Percentiles rank a stretch among this genome's conserved stretches.
Conservation (phyloP, 2,113 vertebrate genomes). For the Panthera tigris region DNA sequence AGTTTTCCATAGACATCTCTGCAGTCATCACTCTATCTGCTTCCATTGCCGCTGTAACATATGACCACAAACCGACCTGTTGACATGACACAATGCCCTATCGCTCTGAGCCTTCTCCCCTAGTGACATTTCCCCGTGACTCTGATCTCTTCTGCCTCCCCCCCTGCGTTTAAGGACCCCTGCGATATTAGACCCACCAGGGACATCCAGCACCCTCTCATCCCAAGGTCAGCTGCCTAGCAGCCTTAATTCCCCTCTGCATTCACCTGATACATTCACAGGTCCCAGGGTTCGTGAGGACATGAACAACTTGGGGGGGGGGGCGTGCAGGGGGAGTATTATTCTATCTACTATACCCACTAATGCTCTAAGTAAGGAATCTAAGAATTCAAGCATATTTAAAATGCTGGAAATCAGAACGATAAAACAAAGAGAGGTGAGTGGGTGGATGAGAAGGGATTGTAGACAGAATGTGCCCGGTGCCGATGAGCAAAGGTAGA, state of each 20-base stretch:
- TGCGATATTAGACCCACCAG: neutral
- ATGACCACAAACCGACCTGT: neutral
- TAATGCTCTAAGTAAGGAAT: neutral
- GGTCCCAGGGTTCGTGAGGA: neutral
- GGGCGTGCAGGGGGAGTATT: too few species aligned
- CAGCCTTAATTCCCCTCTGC: neutral
- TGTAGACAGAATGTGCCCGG: accelerated
- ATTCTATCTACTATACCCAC: neutral
- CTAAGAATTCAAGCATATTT: neutral
- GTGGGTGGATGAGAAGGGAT: accelerated
- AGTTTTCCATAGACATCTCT: neutral
- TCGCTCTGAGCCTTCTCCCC: neutral
- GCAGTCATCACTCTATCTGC: neutral
- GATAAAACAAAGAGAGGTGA: neutral
- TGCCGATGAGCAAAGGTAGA: neutral
- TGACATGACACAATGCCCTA: neutral
- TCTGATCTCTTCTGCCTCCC: neutral
- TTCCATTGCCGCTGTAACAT: neutral
- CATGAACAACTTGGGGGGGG: accelerated
- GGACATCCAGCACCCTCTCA: neutral
- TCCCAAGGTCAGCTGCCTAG: neutral
- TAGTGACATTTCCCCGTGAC: neutral
- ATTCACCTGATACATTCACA: neutral
- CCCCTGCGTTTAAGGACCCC: neutral
- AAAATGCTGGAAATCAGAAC: neutral